A percentile compares a stretch with the other conserved stretches of the same genome.
phyloP scores from a whole-genome alignment of 2,797 vertebrate genomes.

The Coregonus sp. region DNA sequence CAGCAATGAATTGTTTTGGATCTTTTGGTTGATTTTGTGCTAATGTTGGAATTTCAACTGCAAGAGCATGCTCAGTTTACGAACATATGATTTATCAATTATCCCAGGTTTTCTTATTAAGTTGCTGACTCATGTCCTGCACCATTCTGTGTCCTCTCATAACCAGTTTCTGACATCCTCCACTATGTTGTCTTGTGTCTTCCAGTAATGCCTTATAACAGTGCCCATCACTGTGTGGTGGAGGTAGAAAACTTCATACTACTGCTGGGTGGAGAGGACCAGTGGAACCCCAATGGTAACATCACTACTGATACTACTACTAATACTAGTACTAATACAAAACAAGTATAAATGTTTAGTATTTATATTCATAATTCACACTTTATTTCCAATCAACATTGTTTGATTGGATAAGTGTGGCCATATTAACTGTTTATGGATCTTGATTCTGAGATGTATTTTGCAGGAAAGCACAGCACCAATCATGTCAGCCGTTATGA shows the following conservation, averaged over 20 bases:
- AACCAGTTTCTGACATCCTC: neutral
- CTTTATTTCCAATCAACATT: neutral
- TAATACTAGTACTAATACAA: neutral
- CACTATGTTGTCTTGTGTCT: constrained; percentile 38
- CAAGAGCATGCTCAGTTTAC: neutral
- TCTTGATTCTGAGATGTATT: constrained; percentile 25
- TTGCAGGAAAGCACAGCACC: constrained; percentile 96
- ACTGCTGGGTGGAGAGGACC: constrained; percentile 96
- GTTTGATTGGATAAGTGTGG: neutral
- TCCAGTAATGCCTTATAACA: constrained; percentile 99
- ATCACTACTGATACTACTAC: neutral
- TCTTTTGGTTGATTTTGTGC: neutral
- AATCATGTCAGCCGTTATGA: constrained; percentile 99
- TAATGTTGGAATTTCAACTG: neutral
- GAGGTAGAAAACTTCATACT: constrained; percentile 99
- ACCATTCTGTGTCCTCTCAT: neutral
- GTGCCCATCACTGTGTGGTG: constrained; percentile 98
- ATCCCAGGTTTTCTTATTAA: too few species aligned
- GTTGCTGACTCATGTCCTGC: neutral
- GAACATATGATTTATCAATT: neutral
- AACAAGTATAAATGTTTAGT: neutral
- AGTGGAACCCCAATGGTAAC: constrained; percentile 97
- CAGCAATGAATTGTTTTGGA: neutral
- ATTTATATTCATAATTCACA: neutral
- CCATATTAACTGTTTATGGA: neutral